Conservation (phyloP, 2,113 vertebrate species). For the Lichenostomus cassidix region DNA sequence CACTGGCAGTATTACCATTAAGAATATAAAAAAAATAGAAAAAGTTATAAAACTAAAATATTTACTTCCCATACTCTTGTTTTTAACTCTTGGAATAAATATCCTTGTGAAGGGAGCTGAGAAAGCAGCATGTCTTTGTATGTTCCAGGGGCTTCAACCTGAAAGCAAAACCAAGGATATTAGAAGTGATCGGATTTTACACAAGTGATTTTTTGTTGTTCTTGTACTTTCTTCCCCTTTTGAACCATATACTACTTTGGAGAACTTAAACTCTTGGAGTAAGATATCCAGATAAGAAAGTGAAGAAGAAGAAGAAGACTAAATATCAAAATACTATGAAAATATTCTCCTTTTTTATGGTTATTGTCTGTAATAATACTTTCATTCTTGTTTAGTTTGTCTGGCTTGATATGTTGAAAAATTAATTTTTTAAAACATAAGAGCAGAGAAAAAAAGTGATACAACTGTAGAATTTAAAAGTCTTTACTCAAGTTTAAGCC, state of each 20-base stretch:
- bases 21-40: rapidly evolving
- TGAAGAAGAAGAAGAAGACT: not conserved
- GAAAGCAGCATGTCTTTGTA: not conserved
- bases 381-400: not conserved
- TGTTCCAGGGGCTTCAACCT: not conserved
- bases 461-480: not conserved
- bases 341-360: not conserved
- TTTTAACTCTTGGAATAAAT: not conserved
- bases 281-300: not conserved
- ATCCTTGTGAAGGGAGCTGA: not conserved
- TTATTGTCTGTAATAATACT: not conserved
- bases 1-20: not conserved
- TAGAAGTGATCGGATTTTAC: not conserved
- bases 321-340: not conserved
- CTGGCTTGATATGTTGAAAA: not conserved
- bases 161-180: not conserved
- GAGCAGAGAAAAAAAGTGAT: not conserved
- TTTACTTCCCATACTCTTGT: not conserved
- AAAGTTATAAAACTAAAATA: not conserved
- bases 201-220: not conserved
- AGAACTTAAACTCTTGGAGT: not conserved
- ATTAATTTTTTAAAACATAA: not conserved
- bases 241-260: not conserved
- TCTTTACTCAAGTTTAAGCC: not conserved
- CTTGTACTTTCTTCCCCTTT: not conserved